phyloP scores from a whole-genome alignment of 2,797 vertebrate species.

The Petrocephalus sullivani region DNA sequence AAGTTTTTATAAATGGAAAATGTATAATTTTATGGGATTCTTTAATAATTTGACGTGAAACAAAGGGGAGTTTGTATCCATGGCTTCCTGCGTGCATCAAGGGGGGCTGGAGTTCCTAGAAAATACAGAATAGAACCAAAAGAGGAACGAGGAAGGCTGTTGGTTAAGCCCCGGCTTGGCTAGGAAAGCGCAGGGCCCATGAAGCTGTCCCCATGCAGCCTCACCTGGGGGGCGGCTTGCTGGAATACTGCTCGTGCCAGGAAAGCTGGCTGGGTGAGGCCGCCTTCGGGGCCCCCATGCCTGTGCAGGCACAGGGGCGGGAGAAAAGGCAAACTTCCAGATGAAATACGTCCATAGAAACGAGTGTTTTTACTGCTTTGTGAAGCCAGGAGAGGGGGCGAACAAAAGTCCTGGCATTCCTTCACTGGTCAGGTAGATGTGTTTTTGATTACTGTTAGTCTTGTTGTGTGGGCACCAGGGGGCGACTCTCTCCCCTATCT shows the following conservation, averaged over 20 bases:
- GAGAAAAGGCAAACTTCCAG: neutral
- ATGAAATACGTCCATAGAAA: neutral
- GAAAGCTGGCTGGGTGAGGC: neutral
- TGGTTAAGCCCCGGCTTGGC: neutral
- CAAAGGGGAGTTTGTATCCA: neutral
- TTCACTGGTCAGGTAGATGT: neutral
- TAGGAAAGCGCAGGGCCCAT: neutral
- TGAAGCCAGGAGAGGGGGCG: neutral
- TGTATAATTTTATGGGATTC: neutral
- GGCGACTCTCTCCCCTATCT: too few species aligned
- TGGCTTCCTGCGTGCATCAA: neutral
- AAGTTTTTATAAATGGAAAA: neutral
- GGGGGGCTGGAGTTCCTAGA: neutral
- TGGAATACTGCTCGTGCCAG: neutral
- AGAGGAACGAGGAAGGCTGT: neutral
- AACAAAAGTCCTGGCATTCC: neutral
- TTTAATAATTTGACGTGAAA: neutral
- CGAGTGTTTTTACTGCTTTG: neutral
- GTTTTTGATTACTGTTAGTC: neutral
- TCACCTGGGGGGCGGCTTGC: neutral
- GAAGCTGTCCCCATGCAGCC: neutral
- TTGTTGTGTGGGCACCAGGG: neutral
- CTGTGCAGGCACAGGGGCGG: neutral
- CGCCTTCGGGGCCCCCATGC: neutral
- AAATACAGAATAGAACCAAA: neutral